A percentile compares a stretch with the other conserved stretches of the same genome.
Evolutionary conservation across 1,140 invertebrate species (phyloP).

Genomic region (Nasonia giraulti): DNA sequence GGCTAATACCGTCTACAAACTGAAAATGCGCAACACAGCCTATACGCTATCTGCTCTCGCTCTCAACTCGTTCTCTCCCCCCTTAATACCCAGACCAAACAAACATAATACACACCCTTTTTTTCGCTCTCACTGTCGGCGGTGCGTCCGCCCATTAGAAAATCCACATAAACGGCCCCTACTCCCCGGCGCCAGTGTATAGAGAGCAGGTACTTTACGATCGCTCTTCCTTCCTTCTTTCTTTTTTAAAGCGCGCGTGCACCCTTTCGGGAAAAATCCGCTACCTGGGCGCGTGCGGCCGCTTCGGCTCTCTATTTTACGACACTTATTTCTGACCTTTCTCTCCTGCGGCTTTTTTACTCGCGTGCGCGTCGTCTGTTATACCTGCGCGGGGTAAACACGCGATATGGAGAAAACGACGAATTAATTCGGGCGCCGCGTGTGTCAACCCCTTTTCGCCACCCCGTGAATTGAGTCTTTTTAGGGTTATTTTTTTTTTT

Average conservation of each 20-base stretch:
- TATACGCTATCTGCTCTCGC: background rate
- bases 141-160: constrained; percentile 14
- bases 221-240: background rate
- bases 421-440: constrained; percentile 30
- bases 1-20: constrained; percentile 21
- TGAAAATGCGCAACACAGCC: background rate
- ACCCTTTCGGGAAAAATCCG: constrained; percentile 43
- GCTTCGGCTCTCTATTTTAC: background rate
- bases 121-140: background rate
- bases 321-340: constrained; percentile 30
- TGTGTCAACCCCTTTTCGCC: constrained; percentile 3
- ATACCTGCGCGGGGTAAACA: background rate
- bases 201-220: constrained; percentile 32
- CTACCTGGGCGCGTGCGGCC: constrained; percentile 44
- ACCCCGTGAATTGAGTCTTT: background rate
- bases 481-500: background rate
- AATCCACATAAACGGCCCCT: constrained; percentile 24
- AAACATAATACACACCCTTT: constrained; percentile 22
- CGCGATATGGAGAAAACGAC: background rate
- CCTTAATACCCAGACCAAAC: constrained; percentile 24
- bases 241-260: constrained; percentile 12
- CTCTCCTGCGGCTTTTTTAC: constrained; percentile 6
- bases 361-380: background rate
- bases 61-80: constrained; percentile 24
- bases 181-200: constrained; percentile 17